These are phyloP conservation scores for Enteromius viviparus DNA, from an alignment of 2,797 vertebrate species.

Conservation along the genomic window DNA sequence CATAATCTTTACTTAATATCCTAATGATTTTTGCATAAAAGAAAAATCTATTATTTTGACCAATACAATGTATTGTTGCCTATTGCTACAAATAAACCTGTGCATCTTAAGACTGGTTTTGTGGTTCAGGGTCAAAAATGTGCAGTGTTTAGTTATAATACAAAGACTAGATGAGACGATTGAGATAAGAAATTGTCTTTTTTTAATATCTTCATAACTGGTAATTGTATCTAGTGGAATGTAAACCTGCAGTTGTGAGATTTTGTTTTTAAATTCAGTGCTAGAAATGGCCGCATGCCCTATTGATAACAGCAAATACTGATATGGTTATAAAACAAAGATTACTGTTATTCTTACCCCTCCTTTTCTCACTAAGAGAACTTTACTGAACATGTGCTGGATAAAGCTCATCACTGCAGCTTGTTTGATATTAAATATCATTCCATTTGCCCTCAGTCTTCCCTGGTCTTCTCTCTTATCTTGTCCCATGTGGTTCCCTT, in stretches of 20 bases:
- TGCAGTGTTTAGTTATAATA: not conserved
- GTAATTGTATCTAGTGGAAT: not conserved
- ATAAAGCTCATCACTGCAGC: not conserved
- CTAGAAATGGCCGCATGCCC: no score
- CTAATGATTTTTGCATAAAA: no score
- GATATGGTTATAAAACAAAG: not conserved
- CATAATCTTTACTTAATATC: no score
- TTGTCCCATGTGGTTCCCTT: not conserved
- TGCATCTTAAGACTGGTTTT: no score
- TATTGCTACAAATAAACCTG: no score
- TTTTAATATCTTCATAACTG: not conserved
- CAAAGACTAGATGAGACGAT: no score
- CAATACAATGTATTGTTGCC: no score
- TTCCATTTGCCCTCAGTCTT: not conserved
- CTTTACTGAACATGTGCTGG: not conserved
- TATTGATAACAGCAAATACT: not conserved
- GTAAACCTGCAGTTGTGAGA: not conserved
- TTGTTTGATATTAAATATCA: not conserved
- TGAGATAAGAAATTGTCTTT: not conserved
- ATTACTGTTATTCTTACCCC: not conserved
- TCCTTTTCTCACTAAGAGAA: not conserved
- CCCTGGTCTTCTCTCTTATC: not conserved
- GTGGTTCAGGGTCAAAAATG: not conserved
- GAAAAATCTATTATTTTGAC: no score
- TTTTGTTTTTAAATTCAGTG: no score